Evolutionary conservation across 1,140 invertebrate genomes (phyloP).

Genomic region (Campoletis sonorensis): DNA sequence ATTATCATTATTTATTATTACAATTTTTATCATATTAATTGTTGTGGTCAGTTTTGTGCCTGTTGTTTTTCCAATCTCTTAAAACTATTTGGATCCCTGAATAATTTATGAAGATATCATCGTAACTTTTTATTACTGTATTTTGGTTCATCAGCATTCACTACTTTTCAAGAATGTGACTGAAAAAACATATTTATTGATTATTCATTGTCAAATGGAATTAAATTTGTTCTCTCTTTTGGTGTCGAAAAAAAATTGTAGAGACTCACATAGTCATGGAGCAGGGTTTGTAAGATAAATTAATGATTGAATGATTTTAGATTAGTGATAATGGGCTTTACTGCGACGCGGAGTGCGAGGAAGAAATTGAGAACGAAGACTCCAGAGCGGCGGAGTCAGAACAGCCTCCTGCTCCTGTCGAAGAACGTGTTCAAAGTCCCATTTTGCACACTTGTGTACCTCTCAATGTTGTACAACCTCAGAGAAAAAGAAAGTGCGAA

Average conservation of each 20-base stretch:
- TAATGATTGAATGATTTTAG: slow-evolving; percentile 50
- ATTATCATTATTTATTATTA: too few species aligned
- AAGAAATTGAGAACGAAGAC: slow-evolving; percentile 64
- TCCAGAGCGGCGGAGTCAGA: slow-evolving; percentile 44
- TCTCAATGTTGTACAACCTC: slow-evolving; percentile 66
- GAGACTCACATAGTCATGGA: too few species aligned
- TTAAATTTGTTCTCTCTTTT: too few species aligned
- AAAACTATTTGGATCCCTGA: too few species aligned
- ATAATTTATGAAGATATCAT: too few species aligned
- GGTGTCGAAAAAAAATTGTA: too few species aligned
- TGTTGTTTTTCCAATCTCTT: too few species aligned
- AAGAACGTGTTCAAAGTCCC: slow-evolving; percentile 65
- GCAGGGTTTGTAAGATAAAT: background rate
- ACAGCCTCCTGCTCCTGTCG: slow-evolving; percentile 57
- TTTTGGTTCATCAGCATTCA: too few species aligned
- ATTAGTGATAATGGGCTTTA: slow-evolving; percentile 69
- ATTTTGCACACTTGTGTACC: slow-evolving; percentile 68
- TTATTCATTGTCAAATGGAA: too few species aligned
- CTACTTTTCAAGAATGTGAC: too few species aligned
- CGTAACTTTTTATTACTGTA: too few species aligned
- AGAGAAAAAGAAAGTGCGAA: slow-evolving; percentile 73
- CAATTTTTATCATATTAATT: background rate
- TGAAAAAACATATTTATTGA: too few species aligned
- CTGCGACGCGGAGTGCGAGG: slow-evolving; percentile 66
- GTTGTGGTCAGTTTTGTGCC: background rate